Evolutionary conservation across 2,113 vertebrate species (phyloP).

Genomic region (Nymphicus hollandicus): DNA sequence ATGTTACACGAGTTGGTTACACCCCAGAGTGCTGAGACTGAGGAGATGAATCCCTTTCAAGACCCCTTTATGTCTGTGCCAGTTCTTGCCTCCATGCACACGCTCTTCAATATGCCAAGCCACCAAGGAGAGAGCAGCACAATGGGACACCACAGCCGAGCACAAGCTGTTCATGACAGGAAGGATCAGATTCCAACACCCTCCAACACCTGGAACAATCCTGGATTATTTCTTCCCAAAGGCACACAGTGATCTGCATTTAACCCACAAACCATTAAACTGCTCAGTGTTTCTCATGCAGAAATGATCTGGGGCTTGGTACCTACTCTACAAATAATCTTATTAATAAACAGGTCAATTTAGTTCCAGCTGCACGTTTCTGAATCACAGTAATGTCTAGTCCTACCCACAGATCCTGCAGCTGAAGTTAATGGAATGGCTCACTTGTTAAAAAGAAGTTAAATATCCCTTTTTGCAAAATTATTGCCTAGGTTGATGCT

Average conservation of each 20-base stretch:
- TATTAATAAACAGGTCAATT: background rate
- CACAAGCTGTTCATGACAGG: accelerated
- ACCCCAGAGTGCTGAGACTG: background rate
- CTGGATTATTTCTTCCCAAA: background rate
- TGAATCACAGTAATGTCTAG: background rate
- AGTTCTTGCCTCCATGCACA: background rate
- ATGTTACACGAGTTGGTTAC: background rate
- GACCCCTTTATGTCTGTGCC: background rate
- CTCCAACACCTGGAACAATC: background rate
- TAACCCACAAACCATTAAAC: background rate
- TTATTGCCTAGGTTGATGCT: background rate
- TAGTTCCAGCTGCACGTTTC: background rate
- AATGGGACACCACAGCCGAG: accelerated
- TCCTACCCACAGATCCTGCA: background rate
- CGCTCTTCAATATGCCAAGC: background rate
- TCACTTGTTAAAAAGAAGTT: background rate
- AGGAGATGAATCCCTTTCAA: background rate
- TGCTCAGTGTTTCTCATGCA: background rate
- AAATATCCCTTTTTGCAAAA: background rate
- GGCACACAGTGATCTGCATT: background rate
- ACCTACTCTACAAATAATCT: background rate
- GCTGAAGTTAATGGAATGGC: background rate
- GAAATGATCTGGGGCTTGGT: background rate
- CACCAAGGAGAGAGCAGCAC: background rate
- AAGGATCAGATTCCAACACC: background rate